These are phyloP conservation scores for Nyctibius grandis DNA, from an alignment of 2,797 vertebrate species.

Conservation along the genomic window DNA sequence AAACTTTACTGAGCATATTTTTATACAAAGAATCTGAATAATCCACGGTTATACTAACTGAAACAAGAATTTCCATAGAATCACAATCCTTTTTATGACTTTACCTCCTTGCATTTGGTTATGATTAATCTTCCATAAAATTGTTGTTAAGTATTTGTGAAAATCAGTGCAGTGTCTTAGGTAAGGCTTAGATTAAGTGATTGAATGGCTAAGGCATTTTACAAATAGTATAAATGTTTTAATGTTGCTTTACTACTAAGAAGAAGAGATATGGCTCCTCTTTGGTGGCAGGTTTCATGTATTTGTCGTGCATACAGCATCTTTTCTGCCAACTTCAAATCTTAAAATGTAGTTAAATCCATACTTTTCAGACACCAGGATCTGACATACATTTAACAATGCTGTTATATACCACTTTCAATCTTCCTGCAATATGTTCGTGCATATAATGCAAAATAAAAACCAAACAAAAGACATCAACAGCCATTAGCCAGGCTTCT, in stretches of 20 bases:
- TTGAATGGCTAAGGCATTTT: background rate
- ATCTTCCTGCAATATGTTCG: background rate
- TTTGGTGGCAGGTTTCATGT: background rate
- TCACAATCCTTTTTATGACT: background rate
- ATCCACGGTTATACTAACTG: background rate
- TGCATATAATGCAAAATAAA: background rate
- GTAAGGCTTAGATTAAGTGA: background rate
- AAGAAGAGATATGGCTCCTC: background rate
- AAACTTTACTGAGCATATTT: background rate
- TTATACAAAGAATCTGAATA: background rate
- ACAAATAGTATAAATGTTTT: background rate
- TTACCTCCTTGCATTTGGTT: background rate
- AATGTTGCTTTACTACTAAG: background rate
- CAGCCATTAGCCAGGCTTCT: background rate
- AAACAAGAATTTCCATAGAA: background rate
- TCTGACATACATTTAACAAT: fast-evolving
- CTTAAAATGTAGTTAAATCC: background rate
- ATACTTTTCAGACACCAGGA: background rate
- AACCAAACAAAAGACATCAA: background rate
- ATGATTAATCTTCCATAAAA: background rate
- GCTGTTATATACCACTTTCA: background rate
- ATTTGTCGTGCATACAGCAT: background rate
- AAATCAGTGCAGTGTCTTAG: background rate
- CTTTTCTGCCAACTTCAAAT: background rate
- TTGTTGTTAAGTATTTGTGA: background rate